These are phyloP conservation scores for Timema cristinae DNA, from an alignment of 2,888 invertebrate genomes.

Conservation along the genomic window DNA sequence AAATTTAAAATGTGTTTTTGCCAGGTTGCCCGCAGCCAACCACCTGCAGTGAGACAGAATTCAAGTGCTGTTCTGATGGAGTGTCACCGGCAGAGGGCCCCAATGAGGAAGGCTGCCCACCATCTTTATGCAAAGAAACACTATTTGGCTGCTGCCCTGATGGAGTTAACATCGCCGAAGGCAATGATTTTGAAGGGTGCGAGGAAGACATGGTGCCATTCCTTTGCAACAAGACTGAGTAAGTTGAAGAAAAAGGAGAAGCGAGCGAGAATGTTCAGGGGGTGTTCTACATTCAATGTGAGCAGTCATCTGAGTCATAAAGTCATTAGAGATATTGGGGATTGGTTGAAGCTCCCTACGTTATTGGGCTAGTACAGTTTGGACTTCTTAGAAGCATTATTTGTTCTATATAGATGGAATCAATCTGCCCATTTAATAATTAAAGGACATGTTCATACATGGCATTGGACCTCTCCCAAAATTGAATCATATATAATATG, in stretches of 20 bases:
- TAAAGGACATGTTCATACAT: no score
- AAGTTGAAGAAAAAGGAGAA: slow-evolving; percentile 28
- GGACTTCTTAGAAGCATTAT: no score
- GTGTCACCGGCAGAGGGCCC: slow-evolving; percentile 72
- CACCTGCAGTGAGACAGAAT: slow-evolving; percentile 71
- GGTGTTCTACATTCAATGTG: no score
- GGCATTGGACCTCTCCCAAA: no score
- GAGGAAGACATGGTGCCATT: slow-evolving; percentile 29
- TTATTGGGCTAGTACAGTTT: no score
- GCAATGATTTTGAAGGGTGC: slow-evolving; percentile 82
- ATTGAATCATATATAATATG: no score
- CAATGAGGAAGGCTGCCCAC: slow-evolving; percentile 70
- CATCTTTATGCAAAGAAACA: slow-evolving; percentile 66
- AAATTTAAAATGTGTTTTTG: not conserved
- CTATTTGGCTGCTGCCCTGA: slow-evolving; percentile 87
- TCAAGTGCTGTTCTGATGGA: slow-evolving; percentile 79
- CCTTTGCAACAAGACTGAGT: slow-evolving; percentile 40
- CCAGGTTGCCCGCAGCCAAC: slow-evolving; percentile 66
- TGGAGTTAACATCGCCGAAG: slow-evolving; percentile 69
- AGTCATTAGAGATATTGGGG: no score
- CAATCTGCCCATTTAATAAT: no score
- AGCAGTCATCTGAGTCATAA: no score
- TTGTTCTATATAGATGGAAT: no score
- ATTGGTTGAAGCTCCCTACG: no score
- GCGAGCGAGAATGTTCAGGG: no score